A percentile compares a stretch with the other conserved stretches of the same genome.
phyloP scores from a whole-genome alignment of 2,888 invertebrate genomes.

The Drosophila colorata region DNA sequence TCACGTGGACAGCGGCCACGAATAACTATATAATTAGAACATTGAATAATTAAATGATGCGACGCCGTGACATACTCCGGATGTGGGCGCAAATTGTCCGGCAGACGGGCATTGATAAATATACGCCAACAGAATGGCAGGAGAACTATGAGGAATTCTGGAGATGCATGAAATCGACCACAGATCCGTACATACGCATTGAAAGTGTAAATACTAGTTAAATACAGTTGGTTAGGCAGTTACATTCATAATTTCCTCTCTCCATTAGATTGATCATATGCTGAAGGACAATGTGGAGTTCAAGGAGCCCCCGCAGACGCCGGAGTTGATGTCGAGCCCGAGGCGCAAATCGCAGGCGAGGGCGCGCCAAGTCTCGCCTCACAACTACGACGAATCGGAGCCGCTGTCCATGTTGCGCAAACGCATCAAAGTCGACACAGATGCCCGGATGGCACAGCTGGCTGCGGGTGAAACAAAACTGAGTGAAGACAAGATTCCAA shows the following conservation, averaged over 20 bases:
- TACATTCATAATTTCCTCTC: not conserved
- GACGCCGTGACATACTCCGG: conserved; percentile 25
- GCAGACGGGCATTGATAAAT: conserved; percentile 11
- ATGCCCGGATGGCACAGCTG: not conserved
- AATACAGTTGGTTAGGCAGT: not conserved
- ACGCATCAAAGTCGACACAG: not conserved
- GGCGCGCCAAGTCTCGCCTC: not conserved
- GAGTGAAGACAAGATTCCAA: too few relatives aligned
- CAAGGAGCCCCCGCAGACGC: not conserved
- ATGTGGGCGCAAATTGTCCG: conserved; percentile 38
- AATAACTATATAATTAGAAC: too few relatives aligned
- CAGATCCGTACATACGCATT: conserved; percentile 8
- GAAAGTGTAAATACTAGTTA: conserved; percentile 22
- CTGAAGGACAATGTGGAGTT: too few relatives aligned
- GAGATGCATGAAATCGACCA: conserved; percentile 10
- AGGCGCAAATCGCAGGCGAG: not conserved
- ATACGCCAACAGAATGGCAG: conserved; percentile 31
- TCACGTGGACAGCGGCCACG: conserved; percentile 1
- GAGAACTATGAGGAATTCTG: conserved; percentile 21
- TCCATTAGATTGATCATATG: not conserved
- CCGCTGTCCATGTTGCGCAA: not conserved
- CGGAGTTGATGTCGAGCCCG: not conserved
- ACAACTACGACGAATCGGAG: not conserved
- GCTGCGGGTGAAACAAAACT: not conserved
- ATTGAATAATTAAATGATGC: conserved; percentile 16